These are phyloP conservation scores for Drosophila mauritiana DNA, from an alignment of 1,140 invertebrate genomes.

Conservation along the genomic window DNA sequence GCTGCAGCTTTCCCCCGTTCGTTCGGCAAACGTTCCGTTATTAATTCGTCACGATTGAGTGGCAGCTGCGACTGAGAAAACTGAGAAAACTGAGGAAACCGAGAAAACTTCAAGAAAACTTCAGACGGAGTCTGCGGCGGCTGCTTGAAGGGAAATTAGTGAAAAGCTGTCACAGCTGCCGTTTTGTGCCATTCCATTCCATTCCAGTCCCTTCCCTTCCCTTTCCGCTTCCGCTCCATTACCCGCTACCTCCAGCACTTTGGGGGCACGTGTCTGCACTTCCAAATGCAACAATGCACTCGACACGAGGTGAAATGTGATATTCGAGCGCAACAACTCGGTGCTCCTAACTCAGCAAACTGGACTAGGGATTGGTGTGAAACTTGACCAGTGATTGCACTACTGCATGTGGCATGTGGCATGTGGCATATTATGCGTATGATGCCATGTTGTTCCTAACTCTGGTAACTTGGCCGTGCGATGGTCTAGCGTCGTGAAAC, in stretches of 20 bases:
- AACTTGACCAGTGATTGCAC: slow-evolving; percentile 27
- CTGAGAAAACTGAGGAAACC: slow-evolving; percentile 23
- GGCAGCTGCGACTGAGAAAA: slow-evolving; percentile 55
- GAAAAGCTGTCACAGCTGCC: slow-evolving; percentile 76
- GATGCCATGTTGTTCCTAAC: slow-evolving; percentile 6
- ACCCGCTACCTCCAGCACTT: neutral
- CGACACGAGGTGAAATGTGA: slow-evolving; percentile 18
- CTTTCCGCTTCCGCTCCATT: neutral
- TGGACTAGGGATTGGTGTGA: slow-evolving; percentile 2
- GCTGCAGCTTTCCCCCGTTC: slow-evolving; percentile 49
- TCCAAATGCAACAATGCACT: slow-evolving; percentile 21
- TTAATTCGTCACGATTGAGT: slow-evolving; percentile 80
- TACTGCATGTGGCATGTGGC: neutral
- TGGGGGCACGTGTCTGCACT: slow-evolving; percentile 44
- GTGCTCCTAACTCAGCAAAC: slow-evolving; percentile 10
- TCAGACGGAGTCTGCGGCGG: slow-evolving; percentile 40
- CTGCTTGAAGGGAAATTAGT: slow-evolving; percentile 73
- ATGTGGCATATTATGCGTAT: neutral
- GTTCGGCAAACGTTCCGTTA: slow-evolving; percentile 64
- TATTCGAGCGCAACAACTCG: slow-evolving; percentile 9
- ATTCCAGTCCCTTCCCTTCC: neutral
- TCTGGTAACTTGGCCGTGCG: slow-evolving; percentile 1
- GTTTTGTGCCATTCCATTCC: slow-evolving; percentile 16
- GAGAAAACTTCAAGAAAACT: slow-evolving; percentile 10
- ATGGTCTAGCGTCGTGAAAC: neutral